Conservation (phyloP, 2,113 vertebrate species). For the Tachuris rubrigastra region DNA sequence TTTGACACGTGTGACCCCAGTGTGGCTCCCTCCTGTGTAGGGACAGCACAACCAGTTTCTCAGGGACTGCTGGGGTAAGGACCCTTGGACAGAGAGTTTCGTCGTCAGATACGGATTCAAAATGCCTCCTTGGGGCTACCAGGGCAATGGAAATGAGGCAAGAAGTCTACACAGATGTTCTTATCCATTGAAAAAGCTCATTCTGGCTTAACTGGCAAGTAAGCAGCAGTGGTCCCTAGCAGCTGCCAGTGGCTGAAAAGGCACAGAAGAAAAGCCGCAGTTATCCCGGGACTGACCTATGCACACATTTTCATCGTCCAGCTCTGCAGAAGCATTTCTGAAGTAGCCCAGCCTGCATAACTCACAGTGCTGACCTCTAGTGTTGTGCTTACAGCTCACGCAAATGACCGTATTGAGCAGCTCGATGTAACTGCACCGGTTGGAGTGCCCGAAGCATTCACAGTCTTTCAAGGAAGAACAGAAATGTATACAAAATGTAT, state of each 20-base stretch:
- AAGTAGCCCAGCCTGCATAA: slow-evolving; percentile 99
- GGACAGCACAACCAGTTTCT: not conserved
- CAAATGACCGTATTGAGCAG: slow-evolving; percentile 98
- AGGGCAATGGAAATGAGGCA: slow-evolving; percentile 4
- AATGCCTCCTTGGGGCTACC: not conserved
- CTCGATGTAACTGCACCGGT: slow-evolving; percentile 99
- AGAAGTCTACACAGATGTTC: slow-evolving; percentile 43
- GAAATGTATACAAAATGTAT: slow-evolving; percentile 80
- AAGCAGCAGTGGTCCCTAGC: slow-evolving; percentile 36
- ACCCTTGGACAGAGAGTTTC: not conserved
- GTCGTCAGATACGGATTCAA: not conserved
- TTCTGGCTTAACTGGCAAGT: slow-evolving; percentile 29
- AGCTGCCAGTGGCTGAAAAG: slow-evolving; percentile 67
- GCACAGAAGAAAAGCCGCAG: slow-evolving; percentile 74
- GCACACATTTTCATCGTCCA: slow-evolving; percentile 99
- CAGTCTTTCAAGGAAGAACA: slow-evolving; percentile 97
- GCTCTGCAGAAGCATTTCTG: slow-evolving; percentile 97
- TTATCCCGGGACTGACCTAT: slow-evolving; percentile 93
- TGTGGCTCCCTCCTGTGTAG: not conserved
- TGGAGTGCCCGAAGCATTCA: slow-evolving; percentile 99
- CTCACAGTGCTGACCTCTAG: slow-evolving; percentile 99
- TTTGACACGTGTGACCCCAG: not conserved
- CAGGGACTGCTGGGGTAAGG: not conserved
- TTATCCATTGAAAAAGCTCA: slow-evolving; percentile 65
- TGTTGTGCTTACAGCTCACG: slow-evolving; percentile 99